Evolutionary conservation across 1,140 invertebrate genomes (phyloP), one percentile per base, ranked within the genome.

Genomic region (Caenorhabditis inopinata): DNA sequence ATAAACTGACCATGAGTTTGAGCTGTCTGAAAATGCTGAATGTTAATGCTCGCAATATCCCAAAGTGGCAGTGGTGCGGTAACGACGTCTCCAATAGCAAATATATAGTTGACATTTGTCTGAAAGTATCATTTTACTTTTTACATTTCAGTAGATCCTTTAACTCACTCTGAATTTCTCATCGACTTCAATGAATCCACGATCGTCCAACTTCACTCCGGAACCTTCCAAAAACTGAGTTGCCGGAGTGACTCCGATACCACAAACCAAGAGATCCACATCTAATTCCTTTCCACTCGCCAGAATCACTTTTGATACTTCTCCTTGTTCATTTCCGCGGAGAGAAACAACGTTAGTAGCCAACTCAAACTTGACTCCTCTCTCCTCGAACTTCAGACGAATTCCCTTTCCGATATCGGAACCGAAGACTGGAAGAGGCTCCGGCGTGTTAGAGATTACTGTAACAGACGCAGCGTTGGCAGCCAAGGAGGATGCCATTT

Each of bases 21-120:
- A 21, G 80, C 80, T 6, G 75, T 77, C 48, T 81, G 80, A 35
- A 76, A 81, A 16, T 81, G 80, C n/a, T 81, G 80, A 48, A 81
- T 81, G 23, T 81, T 81, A 58, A 81, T 45, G 42, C 42, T 76
- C 1, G 77, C 80, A 25, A 62, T 42, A 16, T 68, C 80, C 80
- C 80, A 81, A 29, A 73, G 47, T 23, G 80, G 80, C 11, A 81
- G 25, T 21, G 80, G 80, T 32, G 80, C 80, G 11, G 80, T 53
- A 5, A 77, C 58, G 16, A 32, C 51, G 27, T 81, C 80, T 25
- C 80, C 80, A 2, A 81, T 77, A 1, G 80, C 80, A 29, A 58
- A 81, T 0, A 81, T 35, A 32, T 58, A 76, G 29, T 35, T 46
- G 45, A 75, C 45, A 27, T 21, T 77, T 0, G 80, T 81, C 53